Evolutionary conservation across 2,113 vertebrate genomes (phyloP).

Genomic region (Tor tambroides): DNA sequence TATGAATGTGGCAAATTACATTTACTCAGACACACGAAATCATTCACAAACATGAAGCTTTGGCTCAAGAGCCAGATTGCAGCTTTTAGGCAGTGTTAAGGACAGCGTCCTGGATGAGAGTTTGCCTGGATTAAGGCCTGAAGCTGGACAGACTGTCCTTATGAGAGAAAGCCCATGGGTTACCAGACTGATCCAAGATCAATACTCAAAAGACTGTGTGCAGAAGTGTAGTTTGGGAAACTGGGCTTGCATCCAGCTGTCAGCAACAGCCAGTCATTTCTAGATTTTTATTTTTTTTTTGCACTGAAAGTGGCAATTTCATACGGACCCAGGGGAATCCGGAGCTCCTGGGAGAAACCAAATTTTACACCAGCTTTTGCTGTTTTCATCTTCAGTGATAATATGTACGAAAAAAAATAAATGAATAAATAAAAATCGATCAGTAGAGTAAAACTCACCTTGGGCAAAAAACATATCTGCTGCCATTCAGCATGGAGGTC

Average conservation of each 20-base stretch:
- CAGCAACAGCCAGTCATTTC: conserved; percentile 49
- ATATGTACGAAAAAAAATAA: conserved; percentile 21
- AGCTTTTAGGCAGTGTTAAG: neutral
- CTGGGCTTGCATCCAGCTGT: conserved; percentile 14
- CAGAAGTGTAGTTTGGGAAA: conserved; percentile 53
- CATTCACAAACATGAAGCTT: conserved; percentile 22
- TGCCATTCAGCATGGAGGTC: conserved; percentile 36
- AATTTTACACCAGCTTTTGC: conserved; percentile 11
- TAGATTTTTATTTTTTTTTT: conserved; percentile 32
- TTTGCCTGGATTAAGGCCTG: conserved; percentile 1
- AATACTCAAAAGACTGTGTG: conserved; percentile 45
- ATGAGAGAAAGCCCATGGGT: conserved; percentile 46
- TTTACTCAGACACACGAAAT: conserved; percentile 23
- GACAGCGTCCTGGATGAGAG: neutral
- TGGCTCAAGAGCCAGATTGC: conserved; percentile 26
- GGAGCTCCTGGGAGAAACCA: conserved; percentile 4
- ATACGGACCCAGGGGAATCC: conserved; percentile 5
- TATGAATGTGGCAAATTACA: conserved; percentile 35
- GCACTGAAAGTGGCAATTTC: conserved; percentile 45
- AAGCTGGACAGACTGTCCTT: conserved; percentile 12
- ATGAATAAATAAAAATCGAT: neutral
- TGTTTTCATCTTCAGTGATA: conserved; percentile 39
- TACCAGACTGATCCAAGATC: conserved; percentile 48
- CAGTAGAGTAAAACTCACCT: conserved; percentile 41
- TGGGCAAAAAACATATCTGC: conserved; percentile 19